phyloP scores from a whole-genome alignment of 2,888 invertebrate species.

The Phalera bucephala region DNA sequence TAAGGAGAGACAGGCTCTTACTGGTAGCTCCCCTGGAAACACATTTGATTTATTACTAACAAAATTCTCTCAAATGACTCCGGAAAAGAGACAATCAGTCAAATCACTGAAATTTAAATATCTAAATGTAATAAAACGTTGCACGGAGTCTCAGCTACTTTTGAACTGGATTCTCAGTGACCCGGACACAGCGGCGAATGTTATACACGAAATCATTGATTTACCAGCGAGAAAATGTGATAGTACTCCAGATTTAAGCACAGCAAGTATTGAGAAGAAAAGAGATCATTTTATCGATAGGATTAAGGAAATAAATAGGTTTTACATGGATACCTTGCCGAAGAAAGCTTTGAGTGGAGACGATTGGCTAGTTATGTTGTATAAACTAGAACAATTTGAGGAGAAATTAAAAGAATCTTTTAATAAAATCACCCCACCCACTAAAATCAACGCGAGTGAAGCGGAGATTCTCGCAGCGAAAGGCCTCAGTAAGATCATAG shows the following conservation, averaged over 20 bases:
- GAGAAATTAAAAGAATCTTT: slow-evolving; percentile 56
- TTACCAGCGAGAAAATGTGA: slow-evolving; percentile 51
- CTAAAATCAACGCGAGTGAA: slow-evolving; percentile 56
- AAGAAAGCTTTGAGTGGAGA: slow-evolving; percentile 60
- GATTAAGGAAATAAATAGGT: slow-evolving; percentile 57
- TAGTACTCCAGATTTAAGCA: slow-evolving; percentile 48
- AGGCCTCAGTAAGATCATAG: slow-evolving; percentile 73
- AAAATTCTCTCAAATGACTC: slow-evolving; percentile 60
- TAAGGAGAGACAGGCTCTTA: slow-evolving; percentile 49
- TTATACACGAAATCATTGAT: slow-evolving; percentile 64
- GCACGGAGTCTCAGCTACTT: slow-evolving; percentile 61
- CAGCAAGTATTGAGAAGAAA: slow-evolving; percentile 50
- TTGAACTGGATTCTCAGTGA: slow-evolving; percentile 59
- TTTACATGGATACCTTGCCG: slow-evolving; percentile 66
- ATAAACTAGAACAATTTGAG: slow-evolving; percentile 63
- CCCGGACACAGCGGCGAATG: slow-evolving; percentile 60
- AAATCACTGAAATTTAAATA: slow-evolving; percentile 68
- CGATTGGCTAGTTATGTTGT: slow-evolving; percentile 71
- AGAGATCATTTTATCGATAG: slow-evolving; percentile 60
- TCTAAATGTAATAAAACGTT: slow-evolving; percentile 60
- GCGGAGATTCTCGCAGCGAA: slow-evolving; percentile 74
- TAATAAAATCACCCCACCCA: slow-evolving; percentile 42
- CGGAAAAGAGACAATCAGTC: slow-evolving; percentile 57
- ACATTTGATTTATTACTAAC: slow-evolving; percentile 67
- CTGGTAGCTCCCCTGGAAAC: slow-evolving; percentile 57